Evolutionary conservation across 1,140 invertebrate species (phyloP), one percentile per base, ranked within the genome.

Genomic region (Drosophila varians): DNA sequence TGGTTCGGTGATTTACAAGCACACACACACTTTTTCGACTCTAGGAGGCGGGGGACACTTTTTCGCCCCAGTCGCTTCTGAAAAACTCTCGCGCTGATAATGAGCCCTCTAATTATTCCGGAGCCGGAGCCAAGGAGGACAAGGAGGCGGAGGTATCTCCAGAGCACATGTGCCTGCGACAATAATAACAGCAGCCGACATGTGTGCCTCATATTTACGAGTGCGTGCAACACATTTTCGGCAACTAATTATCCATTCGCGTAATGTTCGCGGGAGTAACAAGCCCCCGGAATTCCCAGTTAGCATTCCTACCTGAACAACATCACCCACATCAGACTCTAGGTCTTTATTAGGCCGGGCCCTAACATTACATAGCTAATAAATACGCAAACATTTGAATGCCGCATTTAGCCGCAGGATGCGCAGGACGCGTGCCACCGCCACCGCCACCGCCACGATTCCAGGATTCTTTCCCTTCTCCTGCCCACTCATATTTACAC

Each of bases 201-300:
- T 89, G 86, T 89, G 87, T 83, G 80, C 60, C 74, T 82, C 68
- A 74, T 89, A 87, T 90, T 90, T 90, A 90, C 76, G 80, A 87
- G 66, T 66, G 71, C 70, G 71, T 38, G 45, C 73, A 87, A 89
- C 78, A 87, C 83, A 87, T 89, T 84, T 89, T 90, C 78, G 82
- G 87, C 87, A 90, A 90, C 87, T 90, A 90, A 90, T 90, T 90
- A 90, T 90, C 87, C 82, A 83, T 87, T 89, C 77, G 62, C 76
- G 64, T 79, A 57, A 84, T 89, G 84, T 88, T 84, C 75, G 74
- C 79, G 79, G 34, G 52, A 68, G 61, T 68, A 77, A 88, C 77
- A 74, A 62, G 31, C 36, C 11, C 46, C 25, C 12, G 38, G 38
- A 19, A 11, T 42, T 9, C 8, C 58, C 8, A 7, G 46, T 53